phyloP scores from a whole-genome alignment of 2,113 vertebrate genomes.

The Indicator maculatus region DNA sequence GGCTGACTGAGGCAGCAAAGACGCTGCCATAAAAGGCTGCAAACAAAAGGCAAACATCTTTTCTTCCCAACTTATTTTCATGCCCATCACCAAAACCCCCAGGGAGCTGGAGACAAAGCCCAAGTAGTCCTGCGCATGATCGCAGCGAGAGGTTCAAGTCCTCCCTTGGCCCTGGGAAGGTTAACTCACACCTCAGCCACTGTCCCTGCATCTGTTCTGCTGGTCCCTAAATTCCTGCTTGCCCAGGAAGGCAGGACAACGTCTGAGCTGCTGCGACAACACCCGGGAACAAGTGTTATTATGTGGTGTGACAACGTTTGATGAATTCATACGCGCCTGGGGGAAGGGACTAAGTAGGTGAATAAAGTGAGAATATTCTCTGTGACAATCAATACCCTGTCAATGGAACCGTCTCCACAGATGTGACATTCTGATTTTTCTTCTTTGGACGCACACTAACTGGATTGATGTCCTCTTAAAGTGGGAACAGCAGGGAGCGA shows the following conservation, averaged over 20 bases:
- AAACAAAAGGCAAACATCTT: background rate
- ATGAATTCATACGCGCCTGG: slow-evolving; percentile 72
- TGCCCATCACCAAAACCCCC: background rate
- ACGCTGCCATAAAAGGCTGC: background rate
- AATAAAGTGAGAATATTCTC: slow-evolving; percentile 78
- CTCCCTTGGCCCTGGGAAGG: accelerated
- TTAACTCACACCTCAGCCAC: background rate
- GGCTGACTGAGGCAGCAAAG: accelerated
- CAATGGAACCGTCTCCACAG: slow-evolving; percentile 73
- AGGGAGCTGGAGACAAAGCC: background rate
- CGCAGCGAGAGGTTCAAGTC: accelerated
- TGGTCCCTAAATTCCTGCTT: background rate
- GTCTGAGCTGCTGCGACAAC: background rate
- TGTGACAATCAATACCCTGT: slow-evolving; percentile 79
- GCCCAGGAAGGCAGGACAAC: slow-evolving; percentile 2
- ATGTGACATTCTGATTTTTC: slow-evolving; percentile 79
- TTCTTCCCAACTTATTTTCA: background rate
- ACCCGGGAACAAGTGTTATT: slow-evolving; percentile 44
- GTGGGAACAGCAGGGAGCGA: background rate
- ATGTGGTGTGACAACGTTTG: slow-evolving; percentile 76
- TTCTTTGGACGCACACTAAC: slow-evolving; percentile 43
- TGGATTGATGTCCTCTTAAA: slow-evolving; percentile 55
- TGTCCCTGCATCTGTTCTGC: background rate
- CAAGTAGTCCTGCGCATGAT: accelerated
- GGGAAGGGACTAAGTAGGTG: slow-evolving; percentile 78